Conservation (phyloP, 2,113 vertebrate species). For the Crocuta crocuta region DNA sequence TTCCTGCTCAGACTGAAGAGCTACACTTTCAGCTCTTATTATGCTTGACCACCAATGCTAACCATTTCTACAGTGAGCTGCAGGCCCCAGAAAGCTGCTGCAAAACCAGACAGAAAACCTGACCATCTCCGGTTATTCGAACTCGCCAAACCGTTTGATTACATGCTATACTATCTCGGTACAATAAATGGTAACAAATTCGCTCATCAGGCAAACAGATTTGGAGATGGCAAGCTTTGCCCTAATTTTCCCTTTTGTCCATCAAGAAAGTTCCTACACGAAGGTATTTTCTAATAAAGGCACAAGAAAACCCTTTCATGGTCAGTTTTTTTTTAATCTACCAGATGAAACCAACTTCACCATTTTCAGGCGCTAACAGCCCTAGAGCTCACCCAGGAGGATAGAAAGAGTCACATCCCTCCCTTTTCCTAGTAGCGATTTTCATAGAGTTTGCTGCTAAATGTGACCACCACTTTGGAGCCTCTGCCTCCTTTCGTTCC, state of each 20-base stretch:
- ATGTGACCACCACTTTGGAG: background rate
- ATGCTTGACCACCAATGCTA: background rate
- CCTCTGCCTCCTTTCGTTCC: background rate
- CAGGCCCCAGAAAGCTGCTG: background rate
- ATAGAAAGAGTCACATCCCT: background rate
- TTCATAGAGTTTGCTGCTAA: background rate
- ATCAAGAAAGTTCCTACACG: background rate
- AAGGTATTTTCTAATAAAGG: background rate
- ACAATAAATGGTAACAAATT: background rate
- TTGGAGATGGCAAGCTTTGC: no score
- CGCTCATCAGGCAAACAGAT: background rate
- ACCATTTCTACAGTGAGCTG: background rate
- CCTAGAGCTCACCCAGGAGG: no score
- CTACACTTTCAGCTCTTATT: background rate
- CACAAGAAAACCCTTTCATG: background rate
- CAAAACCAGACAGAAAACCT: background rate
- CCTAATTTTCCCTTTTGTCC: background rate
- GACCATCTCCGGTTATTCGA: background rate
- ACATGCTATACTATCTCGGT: background rate
- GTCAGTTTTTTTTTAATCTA: background rate
- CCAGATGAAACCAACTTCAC: background rate
- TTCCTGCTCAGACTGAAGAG: background rate
- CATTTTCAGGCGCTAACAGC: background rate
- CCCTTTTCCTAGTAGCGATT: background rate
- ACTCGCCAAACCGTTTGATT: background rate